phyloP scores from a whole-genome alignment of 2,113 vertebrate genomes.

The Benitochromis conjunctus region DNA sequence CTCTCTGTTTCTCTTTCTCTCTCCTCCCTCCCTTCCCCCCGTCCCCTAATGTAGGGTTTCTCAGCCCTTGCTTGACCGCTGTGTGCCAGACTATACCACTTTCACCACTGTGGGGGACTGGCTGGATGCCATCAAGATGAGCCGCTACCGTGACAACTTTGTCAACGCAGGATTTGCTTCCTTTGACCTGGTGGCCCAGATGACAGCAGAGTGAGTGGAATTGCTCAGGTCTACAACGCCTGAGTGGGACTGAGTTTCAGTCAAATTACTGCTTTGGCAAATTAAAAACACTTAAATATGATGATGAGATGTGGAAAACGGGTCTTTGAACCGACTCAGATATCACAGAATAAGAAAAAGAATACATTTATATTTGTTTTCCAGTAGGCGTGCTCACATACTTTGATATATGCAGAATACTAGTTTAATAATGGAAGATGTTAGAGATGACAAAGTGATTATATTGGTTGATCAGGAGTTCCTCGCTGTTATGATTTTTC shows the following conservation, averaged over 20 bases:
- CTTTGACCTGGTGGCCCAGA: constrained; percentile 98
- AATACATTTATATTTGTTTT: background rate
- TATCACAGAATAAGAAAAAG: background rate
- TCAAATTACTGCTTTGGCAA: constrained; percentile 43
- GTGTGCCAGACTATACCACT: constrained; percentile 95
- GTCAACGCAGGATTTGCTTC: constrained; percentile 94
- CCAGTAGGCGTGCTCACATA: background rate
- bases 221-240: constrained; percentile 37
- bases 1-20: constrained; percentile 65
- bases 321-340: background rate
- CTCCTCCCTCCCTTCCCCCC: constrained; percentile 4
- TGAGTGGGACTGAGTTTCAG: constrained; percentile 35
- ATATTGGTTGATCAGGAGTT: background rate
- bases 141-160: constrained; percentile 97
- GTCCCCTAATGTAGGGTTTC: constrained; percentile 80
- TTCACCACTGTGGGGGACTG: constrained; percentile 98
- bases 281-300: constrained; percentile 30
- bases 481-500: background rate
- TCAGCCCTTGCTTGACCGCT: constrained; percentile 95
- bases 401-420: too few relatives aligned
- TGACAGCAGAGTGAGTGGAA: constrained; percentile 96
- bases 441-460: background rate
- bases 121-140: constrained; percentile 99
- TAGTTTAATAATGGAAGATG: background rate
- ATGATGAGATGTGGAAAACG: background rate